Evolutionary conservation across 2,113 vertebrate genomes (phyloP), one percentile per base, ranked within the genome.

Genomic region (Shinisaurus crocodilurus): DNA sequence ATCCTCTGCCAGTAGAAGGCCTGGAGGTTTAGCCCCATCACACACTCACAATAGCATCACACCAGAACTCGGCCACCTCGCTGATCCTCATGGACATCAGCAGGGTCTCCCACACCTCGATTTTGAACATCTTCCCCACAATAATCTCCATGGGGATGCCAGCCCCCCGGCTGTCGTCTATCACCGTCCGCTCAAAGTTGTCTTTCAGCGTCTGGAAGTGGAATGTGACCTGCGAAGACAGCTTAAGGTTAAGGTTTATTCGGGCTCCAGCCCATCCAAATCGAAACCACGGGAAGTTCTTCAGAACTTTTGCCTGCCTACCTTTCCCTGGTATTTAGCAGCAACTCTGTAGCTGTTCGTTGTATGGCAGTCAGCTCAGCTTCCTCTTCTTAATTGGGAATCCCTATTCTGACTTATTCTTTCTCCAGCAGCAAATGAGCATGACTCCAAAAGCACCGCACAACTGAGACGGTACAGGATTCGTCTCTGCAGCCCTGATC

Each of bases 51-150:
- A 96, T 84, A 63, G 97, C 85, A 0, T 98, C 98, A 0, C 98
- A 98, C 98, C 98, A 98, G 95, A 98, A 98, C 95, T 98, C 98
- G 0, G 98, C 97, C 96, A 98, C 98, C 91, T 98, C 98, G 40
- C 97, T 98, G 0, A 96, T 69, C 94, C 98, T 97, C 98, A 98
- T 98, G 92, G 98, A 98, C 20, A 87, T 98, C 83, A 98, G 95
- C 92, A 98, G 95, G 0, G 96, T 97, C 96, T 98, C 98, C 98
- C 98, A 98, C 63, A 98, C 97, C 92, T 98, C 98, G 95, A 99
- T 96, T 96, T 98, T 98, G 96, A 99, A 98, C 98, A 99, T 98
- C 95, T 98, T 98, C 92, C 98, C 98, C 43, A 98, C 97, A 34
- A 98, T 98, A 92, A 99, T 98, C 95, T 99, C 98, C 67, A 98